Evolutionary conservation across 2,888 invertebrate genomes (phyloP), one percentile per base, ranked within the genome.

Genomic region (Kuschelorhynchus macadamiae): DNA sequence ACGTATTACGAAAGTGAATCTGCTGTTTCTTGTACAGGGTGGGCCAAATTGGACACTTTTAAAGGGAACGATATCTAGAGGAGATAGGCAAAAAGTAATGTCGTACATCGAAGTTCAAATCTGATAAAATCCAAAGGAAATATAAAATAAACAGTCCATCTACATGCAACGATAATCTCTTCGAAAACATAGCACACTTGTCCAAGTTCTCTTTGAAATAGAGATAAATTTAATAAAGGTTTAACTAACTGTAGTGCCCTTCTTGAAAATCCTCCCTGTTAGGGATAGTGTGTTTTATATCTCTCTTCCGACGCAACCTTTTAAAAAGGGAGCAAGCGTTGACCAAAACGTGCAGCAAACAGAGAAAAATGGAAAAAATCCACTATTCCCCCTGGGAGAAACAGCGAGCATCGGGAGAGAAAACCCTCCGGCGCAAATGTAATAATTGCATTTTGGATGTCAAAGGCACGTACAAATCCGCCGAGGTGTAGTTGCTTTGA

Each of bases 151-250:
- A 47, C 47, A 47, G 47, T 47, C 47, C 47, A 47, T 52, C 52
- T 52, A 57, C 25, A 57, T n/a, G 21, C 46, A 44, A 9, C 18
- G 20, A 42, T 55, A 55, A 55, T 55, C 39, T 36, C 7, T n/a
- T n/a, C n/a, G n/a, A n/a, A n/a, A n/a, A n/a, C n/a, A n/a, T n/a
- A n/a, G n/a, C n/a, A n/a, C n/a, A n/a, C n/a, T n/a, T n/a, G n/a
- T 25, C 25, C 25, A 25, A 7, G 25, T 7, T 36, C 59, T 33
- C 20, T 33, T 49, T n/a, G n/a, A n/a, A n/a, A n/a, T n/a, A n/a
- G n/a, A 18, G 49, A 59, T 16, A 59, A 59, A 59, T 59, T 59
- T 59, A 59, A 59, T 59, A 59, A 59, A 59, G 59, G 47, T 59
- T 52, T 42, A 61, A 61, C 61, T 49, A 61, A 61, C 50, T 50